Evolutionary conservation across 2,113 vertebrate species (phyloP).

Genomic region (Petaurus breviceps): DNA sequence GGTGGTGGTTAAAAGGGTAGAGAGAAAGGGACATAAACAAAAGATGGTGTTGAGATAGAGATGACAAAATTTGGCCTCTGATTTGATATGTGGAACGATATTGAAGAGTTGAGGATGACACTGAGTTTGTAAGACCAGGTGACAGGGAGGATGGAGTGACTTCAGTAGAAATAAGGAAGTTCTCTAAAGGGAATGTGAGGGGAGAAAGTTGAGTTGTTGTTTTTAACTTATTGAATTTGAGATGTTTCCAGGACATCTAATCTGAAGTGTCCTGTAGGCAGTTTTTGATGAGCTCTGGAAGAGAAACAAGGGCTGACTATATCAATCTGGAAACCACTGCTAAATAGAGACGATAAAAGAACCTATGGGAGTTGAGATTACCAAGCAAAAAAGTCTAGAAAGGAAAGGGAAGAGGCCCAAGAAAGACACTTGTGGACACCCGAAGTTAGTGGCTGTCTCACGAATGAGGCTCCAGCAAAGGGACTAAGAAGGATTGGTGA

Average conservation of each 20-base stretch:
- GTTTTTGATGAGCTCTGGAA: not conserved
- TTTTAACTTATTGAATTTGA: not conserved
- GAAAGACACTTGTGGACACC: not conserved
- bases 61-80: too few relatives aligned
- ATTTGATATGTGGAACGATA: too few relatives aligned
- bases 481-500: not conserved
- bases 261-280: not conserved
- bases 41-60: too few relatives aligned
- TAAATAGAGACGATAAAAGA: not conserved
- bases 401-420: not conserved
- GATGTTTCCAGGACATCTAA: not conserved
- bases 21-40: too few relatives aligned
- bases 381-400: not conserved
- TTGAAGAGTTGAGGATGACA: too few relatives aligned
- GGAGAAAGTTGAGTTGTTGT: not conserved
- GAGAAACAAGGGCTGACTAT: not conserved
- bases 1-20: too few relatives aligned
- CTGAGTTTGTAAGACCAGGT: too few relatives aligned
- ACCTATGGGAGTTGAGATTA: not conserved
- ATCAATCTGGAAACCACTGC: not conserved
- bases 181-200: not conserved
- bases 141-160: too few relatives aligned
- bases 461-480: not conserved
- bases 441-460: not conserved
- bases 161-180: not conserved